phyloP scores from a whole-genome alignment of 2,113 vertebrate genomes.

The Amphiprion percula region DNA sequence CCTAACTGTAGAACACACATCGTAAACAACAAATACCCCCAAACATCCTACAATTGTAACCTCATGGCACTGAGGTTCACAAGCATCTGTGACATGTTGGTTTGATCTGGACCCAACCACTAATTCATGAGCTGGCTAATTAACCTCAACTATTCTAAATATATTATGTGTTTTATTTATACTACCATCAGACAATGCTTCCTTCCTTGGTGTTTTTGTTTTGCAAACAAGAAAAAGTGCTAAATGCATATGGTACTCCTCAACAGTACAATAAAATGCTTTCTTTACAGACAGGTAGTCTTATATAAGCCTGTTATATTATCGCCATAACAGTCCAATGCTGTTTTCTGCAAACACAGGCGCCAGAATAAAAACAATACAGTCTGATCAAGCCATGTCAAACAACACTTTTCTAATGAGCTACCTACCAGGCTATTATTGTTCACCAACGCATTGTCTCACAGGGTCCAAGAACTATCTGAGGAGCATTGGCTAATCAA shows the following conservation, averaged over 20 bases:
- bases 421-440: constrained; percentile 64
- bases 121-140: constrained; percentile 78
- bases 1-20: constrained; percentile 78
- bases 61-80: constrained; percentile 76
- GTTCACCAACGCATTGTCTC: constrained; percentile 24
- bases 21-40: constrained; percentile 82
- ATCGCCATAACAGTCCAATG: constrained; percentile 44
- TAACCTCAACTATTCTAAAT: constrained; percentile 80
- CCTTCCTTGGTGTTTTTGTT: constrained; percentile 45
- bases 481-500: constrained; percentile 35
- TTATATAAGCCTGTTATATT: constrained; percentile 39
- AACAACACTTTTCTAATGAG: constrained; percentile 78
- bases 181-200: constrained; percentile 65
- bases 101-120: constrained; percentile 74
- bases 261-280: constrained; percentile 50
- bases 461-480: constrained; percentile 51
- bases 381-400: constrained; percentile 64
- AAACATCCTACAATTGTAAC: constrained; percentile 81
- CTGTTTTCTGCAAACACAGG: constrained; percentile 60
- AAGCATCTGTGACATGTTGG: constrained; percentile 78
- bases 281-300: constrained; percentile 53
- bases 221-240: constrained; percentile 40
- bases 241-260: constrained; percentile 48
- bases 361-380: constrained; percentile 63
- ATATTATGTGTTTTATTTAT: constrained; percentile 73